Base-by-base conservation (phyloP, 1,140 invertebrate species). In the Stegodyphus dumicola region DNA sequence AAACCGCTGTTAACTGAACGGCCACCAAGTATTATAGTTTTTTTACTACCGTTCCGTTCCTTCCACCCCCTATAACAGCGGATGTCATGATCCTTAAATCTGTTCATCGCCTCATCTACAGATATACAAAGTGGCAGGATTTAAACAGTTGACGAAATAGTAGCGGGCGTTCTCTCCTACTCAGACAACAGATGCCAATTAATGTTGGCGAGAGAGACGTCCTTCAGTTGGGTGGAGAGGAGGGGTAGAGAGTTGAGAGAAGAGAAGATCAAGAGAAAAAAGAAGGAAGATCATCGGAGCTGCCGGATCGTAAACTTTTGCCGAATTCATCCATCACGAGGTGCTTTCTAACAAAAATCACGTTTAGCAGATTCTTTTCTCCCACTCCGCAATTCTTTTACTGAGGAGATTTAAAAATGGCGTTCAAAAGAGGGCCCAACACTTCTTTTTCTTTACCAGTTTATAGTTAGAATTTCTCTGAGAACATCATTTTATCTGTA, bases 141-240 rank as follows among this genome's bases (percentile, higher is more conserved):
- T 33, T 33, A 33, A 33, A 33, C 33, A 65, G 66, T 18, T 17
- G 75, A 49, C 64, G 33, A 51, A 66, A 77, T 18, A 77, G 48
- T 65, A 77, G 60, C 49, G 33, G 11, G 75, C 66, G 48, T 65
- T 77, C 60, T 17, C 53, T 54, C 15, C 13, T 76, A 33, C 1
- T 33, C 33, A 33, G 33, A 33, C 33, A 48, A 71, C 69, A 71
- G 33, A 71, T 13, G 69, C 69, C 69, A 71, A 71, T 71, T 71
- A 71, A 48, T 13, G 69, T 52, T 71, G 69, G 49, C 69, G 69
- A 71, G 33, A 67, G 66, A 67, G 17, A 67, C 6, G 18, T 18
- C 33, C 69, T 71, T 51, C 33, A 10, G 6, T 18, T 9, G 15
- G n/a, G 33, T 7, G 15, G 18, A 10, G 65, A 67, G 33, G n/a